Conservation (phyloP, 2,797 vertebrate genomes). For the Ctenopoma multispine region DNA sequence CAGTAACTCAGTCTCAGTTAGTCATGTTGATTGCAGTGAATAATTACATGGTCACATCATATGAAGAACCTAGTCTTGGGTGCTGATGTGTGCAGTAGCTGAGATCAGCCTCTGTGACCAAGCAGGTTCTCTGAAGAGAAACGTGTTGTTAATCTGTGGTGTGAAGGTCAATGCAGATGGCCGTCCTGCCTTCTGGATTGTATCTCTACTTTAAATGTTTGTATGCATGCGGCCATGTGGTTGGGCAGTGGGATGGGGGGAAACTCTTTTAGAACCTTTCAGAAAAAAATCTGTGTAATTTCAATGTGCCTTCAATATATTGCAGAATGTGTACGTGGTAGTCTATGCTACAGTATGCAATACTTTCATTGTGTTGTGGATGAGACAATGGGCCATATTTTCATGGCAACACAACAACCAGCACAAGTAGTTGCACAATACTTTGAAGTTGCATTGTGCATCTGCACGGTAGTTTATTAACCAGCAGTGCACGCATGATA, state of each 20-base stretch:
- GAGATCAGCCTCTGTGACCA: no score
- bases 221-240: background rate
- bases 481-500: no score
- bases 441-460: background rate
- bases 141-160: background rate
- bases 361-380: conserved; percentile 15
- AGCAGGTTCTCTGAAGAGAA: no score
- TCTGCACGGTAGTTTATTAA: background rate
- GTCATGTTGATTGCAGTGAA: no score
- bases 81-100: no score
- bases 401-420: background rate
- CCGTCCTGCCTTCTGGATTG: conserved; percentile 9
- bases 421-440: background rate
- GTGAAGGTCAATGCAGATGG: conserved; percentile 7
- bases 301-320: conserved; percentile 47
- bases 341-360: conserved; percentile 4
- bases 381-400: background rate
- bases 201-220: conserved; percentile 10
- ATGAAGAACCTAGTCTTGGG: no score
- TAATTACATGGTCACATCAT: no score
- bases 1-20: no score
- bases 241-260: background rate
- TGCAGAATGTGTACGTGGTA: background rate
- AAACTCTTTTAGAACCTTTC: background rate
- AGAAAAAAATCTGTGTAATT: conserved; percentile 32